These are phyloP conservation scores for Synergus laeviventris DNA, from an alignment of 2,888 invertebrate genomes.

Conservation along the genomic window DNA sequence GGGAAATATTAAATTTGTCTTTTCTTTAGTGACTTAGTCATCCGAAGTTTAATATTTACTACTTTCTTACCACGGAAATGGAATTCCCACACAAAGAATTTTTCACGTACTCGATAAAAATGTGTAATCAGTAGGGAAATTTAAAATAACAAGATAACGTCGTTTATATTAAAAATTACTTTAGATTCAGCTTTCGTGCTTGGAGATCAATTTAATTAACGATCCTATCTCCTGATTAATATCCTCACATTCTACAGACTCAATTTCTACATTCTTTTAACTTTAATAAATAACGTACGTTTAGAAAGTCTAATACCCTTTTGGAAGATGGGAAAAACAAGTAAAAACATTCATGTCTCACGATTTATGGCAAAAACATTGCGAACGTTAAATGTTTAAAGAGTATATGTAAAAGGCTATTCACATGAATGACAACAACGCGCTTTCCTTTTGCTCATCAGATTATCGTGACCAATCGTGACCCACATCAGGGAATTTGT, in stretches of 20 bases:
- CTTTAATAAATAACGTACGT: background rate
- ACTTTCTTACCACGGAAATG: background rate
- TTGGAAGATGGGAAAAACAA: background rate
- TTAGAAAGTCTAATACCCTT: conserved; percentile 1
- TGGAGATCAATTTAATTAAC: background rate
- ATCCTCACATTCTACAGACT: background rate
- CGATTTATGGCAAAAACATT: background rate
- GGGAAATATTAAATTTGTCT: background rate
- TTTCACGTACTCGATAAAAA: background rate
- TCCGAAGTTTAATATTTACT: background rate
- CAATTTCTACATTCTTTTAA: background rate
- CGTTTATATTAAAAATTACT: background rate
- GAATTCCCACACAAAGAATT: background rate
- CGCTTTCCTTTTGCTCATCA: conserved; percentile 6
- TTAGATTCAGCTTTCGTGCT: background rate
- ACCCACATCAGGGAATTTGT: conserved; percentile 22
- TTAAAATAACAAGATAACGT: too few relatives aligned
- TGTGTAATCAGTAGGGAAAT: too few relatives aligned
- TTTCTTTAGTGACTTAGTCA: background rate
- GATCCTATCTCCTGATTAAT: background rate
- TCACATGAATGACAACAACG: background rate
- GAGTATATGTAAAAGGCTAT: background rate
- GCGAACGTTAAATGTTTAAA: background rate
- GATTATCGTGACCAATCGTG: conserved; percentile 30
- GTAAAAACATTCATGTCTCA: conserved; percentile 2